A percentile compares a stretch with the other conserved stretches of the same genome.
phyloP scores from a whole-genome alignment of 2,797 vertebrate genomes.

The Megaceryle alcyon region DNA sequence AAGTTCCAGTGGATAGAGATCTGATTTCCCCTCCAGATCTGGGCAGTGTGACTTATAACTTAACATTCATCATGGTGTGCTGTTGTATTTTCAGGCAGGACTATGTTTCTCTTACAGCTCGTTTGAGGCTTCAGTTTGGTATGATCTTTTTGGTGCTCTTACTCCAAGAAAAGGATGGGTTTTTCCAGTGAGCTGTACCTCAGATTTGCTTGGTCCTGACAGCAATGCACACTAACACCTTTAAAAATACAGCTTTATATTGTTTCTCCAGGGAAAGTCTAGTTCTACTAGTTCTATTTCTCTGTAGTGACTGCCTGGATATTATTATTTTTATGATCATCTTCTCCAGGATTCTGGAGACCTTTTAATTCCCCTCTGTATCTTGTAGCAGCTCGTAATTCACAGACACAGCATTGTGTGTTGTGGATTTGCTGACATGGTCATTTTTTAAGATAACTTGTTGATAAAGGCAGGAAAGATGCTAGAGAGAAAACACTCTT shows the following conservation, averaged over 20 bases:
- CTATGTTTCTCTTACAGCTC: not conserved
- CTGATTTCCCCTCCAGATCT: not conserved
- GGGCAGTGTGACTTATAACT: not conserved
- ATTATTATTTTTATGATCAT: conserved; percentile 42
- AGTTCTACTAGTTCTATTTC: not conserved
- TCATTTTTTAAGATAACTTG: conserved; percentile 4
- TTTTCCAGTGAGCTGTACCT: conserved; percentile 11
- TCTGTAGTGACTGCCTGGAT: not conserved
- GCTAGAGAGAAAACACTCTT: not conserved
- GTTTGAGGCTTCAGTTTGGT: not conserved
- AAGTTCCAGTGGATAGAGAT: not conserved
- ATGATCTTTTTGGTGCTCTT: not conserved
- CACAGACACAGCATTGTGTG: not conserved
- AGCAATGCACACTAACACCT: not conserved
- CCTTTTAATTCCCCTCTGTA: conserved; percentile 50
- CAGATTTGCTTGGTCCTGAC: not conserved
- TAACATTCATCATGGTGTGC: not conserved
- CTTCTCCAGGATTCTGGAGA: conserved; percentile 28
- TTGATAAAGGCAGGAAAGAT: conserved; percentile 16
- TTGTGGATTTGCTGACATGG: conserved; percentile 6
- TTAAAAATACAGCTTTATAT: not conserved
- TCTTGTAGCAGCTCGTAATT: conserved; percentile 6
- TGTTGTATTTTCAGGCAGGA: not conserved
- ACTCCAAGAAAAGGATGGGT: not conserved
- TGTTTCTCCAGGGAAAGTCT: not conserved